Percentiles rank a stretch among this genome's conserved stretches.
Evolutionary conservation across 2,888 invertebrate genomes (phyloP).

Genomic region (Drosophila neutralis): DNA sequence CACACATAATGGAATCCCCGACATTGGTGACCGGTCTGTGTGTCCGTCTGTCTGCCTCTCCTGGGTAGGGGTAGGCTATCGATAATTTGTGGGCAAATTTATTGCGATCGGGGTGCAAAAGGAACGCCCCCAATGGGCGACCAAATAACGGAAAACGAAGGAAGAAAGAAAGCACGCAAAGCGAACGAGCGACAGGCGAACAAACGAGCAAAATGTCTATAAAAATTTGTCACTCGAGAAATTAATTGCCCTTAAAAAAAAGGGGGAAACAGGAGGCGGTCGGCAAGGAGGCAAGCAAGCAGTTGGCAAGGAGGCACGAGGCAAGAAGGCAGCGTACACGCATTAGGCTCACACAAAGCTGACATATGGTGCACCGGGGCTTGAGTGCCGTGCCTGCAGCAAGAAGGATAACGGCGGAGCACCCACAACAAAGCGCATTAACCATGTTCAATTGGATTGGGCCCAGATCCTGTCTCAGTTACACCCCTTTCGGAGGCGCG

Average conservation of each 20-base stretch:
- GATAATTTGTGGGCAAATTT: conserved; percentile 78
- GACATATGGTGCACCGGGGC: conserved; percentile 73
- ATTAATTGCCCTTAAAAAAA: conserved; percentile 84
- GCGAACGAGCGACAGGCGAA: conserved; percentile 1
- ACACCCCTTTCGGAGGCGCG: conserved; percentile 78
- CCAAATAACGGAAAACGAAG: conserved; percentile 50
- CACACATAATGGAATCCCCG: conserved; percentile 53
- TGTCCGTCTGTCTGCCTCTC: not conserved
- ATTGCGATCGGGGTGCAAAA: conserved; percentile 71
- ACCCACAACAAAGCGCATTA: conserved; percentile 80
- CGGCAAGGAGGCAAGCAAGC: not conserved
- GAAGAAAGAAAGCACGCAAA: conserved; percentile 21
- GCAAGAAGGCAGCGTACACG: conserved; percentile 39
- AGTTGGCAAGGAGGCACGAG: not conserved
- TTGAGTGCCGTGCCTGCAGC: conserved; percentile 42
- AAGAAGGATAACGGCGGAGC: conserved; percentile 41
- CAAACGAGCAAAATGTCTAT: conserved; percentile 61
- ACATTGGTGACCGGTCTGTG: conserved; percentile 20
- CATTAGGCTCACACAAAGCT: conserved; percentile 76
- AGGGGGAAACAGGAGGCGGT: not conserved
- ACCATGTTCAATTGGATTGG: conserved; percentile 71
- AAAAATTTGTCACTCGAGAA: conserved; percentile 84
- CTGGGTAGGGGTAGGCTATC: conserved; percentile 45
- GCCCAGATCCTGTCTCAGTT: conserved; percentile 38
- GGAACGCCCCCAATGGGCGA: conserved; percentile 64